A percentile compares a stretch with the other conserved stretches of the same genome.
Conservation (phyloP, 1,140 invertebrate genomes). For the Choristoneura fumiferana region DNA sequence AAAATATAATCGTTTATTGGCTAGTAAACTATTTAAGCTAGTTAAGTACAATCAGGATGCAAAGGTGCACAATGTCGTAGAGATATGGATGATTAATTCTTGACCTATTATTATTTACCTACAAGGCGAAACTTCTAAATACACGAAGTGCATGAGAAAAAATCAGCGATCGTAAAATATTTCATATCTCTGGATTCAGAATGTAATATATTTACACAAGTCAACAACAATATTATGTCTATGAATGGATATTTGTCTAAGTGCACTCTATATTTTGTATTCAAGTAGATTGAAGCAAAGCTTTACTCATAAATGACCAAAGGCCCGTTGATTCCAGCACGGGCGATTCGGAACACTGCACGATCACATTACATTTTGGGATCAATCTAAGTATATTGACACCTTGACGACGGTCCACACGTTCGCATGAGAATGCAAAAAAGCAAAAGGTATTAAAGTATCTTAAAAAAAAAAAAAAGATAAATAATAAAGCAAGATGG, state of each 20-base stretch:
- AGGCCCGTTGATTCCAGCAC: not conserved
- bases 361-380: slow-evolving; percentile 56
- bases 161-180: slow-evolving; percentile 24
- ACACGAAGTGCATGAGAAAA: slow-evolving; percentile 3
- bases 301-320: slow-evolving; percentile 1
- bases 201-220: slow-evolving; percentile 17
- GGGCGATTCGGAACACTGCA: not conserved
- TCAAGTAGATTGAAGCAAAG: not conserved
- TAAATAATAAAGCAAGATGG: slow-evolving; percentile 35
- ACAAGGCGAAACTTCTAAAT: slow-evolving; percentile 14
- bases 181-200: slow-evolving; percentile 1
- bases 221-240: slow-evolving; percentile 48
- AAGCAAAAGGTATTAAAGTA: slow-evolving; percentile 30
- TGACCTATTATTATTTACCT: slow-evolving; percentile 14
- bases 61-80: not conserved
- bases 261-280: slow-evolving; percentile 23
- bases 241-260: slow-evolving; percentile 41
- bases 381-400: slow-evolving; percentile 37
- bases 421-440: slow-evolving; percentile 1
- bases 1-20: not conserved
- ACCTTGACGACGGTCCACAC: not conserved
- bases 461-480: slow-evolving; percentile 33
- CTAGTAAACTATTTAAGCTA: slow-evolving; percentile 17
- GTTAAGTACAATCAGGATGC: slow-evolving; percentile 16
- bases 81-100: slow-evolving; percentile 13